A percentile compares a stretch with the other conserved stretches of the same genome.
Evolutionary conservation across 2,797 vertebrate species (phyloP).

Genomic region (Thamnophis elegans): DNA sequence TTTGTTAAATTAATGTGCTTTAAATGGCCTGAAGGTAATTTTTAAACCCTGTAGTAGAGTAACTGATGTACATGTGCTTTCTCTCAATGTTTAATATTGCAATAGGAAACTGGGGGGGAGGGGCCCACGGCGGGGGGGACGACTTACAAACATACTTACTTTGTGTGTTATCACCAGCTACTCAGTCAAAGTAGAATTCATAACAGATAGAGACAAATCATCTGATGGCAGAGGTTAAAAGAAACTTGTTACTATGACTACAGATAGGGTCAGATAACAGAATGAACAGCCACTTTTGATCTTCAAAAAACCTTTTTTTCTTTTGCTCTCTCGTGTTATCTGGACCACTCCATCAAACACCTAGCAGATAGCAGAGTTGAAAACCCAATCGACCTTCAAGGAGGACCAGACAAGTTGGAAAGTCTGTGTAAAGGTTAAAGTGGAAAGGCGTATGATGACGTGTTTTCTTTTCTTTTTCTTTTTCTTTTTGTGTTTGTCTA

Average conservation of each 20-base stretch:
- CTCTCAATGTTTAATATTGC: constrained; percentile 48
- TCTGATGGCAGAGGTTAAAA: constrained; percentile 83
- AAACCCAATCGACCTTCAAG: constrained; percentile 92
- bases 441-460: constrained; percentile 52
- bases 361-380: constrained; percentile 85
- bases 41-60: constrained; percentile 48
- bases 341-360: constrained; percentile 88
- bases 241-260: constrained; percentile 85
- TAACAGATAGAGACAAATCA: constrained; percentile 77
- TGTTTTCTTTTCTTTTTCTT: neutral
- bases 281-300: constrained; percentile 86
- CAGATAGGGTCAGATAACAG: constrained; percentile 88
- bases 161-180: constrained; percentile 54
- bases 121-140: no score
- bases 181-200: constrained; percentile 65
- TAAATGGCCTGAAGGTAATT: constrained; percentile 50
- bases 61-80: constrained; percentile 29
- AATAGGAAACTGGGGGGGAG: constrained; percentile 24
- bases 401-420: constrained; percentile 76
- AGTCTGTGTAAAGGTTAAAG: constrained; percentile 72
- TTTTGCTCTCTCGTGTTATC: constrained; percentile 88
- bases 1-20: constrained; percentile 53
- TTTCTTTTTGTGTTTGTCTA: constrained; percentile 25
- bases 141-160: neutral
- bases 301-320: constrained; percentile 80